Evolutionary conservation across 2,797 vertebrate genomes (phyloP), one percentile per base, ranked within the genome.

Genomic region (Myotis planiceps): DNA sequence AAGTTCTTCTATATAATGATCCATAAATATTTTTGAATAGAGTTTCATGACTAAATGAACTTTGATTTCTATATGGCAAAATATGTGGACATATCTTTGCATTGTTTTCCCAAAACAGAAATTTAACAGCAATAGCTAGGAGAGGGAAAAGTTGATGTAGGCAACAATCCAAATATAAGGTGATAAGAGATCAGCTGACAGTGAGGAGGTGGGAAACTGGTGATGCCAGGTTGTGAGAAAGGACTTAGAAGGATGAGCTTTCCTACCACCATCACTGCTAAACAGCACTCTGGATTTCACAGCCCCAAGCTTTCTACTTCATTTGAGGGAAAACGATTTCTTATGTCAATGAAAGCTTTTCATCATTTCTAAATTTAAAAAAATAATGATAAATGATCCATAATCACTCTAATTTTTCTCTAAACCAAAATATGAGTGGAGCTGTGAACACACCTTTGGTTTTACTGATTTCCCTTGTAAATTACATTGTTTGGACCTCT

Each of bases 361-460:
- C 6, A 53, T 39, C 34, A 81, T 94, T 95, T 71, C 27, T 92
- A 80, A 95, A 65, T 93, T 92, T 37, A 83, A 79, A 69, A 69
- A 65, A 58, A 65, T 7, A 75, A 65, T 87, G 42, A 63, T 25
- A 66, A 88, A 71, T 72, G 14, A 79, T 65, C 19, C 14, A 6
- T 87, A 87, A 92, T 81, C 47, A 34, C 39, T 90, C 14, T 25
- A 37, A 37, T 51, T 84, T 81, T 95, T 92, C n/a, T 76, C 15
- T 90, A 66, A 81, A 45, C 10, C 55, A 94, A 60, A 88, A 53
- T 66, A 75, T 27, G 69, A 72, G 8, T 32, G 68, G 9, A 88
- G 2, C 55, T 82, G 2, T 85, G 37, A 71, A 15, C 69, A 25
- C 1, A 81, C 53, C 53, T 80, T 89, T 47, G 16, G 4, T 90